A percentile compares a stretch with the other conserved stretches of the same genome.
These are phyloP conservation scores for Amphilophus citrinellus DNA, from an alignment of 2,113 vertebrate species.

Conservation along the genomic window DNA sequence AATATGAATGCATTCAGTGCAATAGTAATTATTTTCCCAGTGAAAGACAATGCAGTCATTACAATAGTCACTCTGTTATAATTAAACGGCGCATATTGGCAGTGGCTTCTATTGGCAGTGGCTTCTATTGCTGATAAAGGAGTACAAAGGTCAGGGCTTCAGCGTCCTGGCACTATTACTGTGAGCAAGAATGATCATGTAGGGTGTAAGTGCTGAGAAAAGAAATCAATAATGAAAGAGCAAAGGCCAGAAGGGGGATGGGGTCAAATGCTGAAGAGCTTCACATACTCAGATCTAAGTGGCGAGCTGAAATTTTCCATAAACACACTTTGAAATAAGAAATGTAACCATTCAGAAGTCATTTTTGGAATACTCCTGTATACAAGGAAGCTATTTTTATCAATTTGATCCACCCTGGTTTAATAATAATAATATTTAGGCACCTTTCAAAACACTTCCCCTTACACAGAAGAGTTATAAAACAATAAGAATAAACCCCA, in stretches of 20 bases:
- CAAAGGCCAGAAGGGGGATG: background rate
- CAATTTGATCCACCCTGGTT: background rate
- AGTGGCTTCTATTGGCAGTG: background rate
- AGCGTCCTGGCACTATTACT: constrained; percentile 1
- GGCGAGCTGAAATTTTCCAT: constrained; percentile 8
- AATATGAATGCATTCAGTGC: background rate
- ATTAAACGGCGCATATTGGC: background rate
- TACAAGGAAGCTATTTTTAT: background rate
- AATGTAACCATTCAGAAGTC: background rate
- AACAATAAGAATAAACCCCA: no score
- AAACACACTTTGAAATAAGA: background rate
- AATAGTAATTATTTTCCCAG: background rate
- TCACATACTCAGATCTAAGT: constrained; percentile 3
- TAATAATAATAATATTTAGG: no score
- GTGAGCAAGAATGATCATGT: constrained; percentile 2
- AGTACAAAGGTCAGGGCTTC: constrained; percentile 30
- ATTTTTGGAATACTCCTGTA: background rate
- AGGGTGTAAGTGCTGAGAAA: constrained; percentile 7
- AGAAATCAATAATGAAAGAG: constrained; percentile 32
- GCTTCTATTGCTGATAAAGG: background rate
- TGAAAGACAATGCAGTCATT: background rate
- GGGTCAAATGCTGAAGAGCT: constrained; percentile 6
- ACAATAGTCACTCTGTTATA: background rate
- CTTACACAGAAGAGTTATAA: no score
- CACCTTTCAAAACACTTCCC: no score